Conservation (phyloP, 2,113 vertebrate genomes). For the Nothoprocta perdicaria region DNA sequence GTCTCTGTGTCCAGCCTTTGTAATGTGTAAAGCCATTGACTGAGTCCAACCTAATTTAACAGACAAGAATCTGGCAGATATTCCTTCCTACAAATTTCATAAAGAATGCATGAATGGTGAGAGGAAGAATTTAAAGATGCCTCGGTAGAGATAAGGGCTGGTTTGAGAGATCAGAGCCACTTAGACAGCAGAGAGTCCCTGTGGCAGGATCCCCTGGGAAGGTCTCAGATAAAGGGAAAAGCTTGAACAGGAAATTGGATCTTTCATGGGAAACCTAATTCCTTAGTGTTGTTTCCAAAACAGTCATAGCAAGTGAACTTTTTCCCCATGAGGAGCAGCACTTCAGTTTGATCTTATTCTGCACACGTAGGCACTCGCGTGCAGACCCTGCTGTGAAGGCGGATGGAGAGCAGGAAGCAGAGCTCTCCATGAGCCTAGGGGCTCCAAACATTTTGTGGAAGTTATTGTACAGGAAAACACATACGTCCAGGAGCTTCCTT, state of each 20-base stretch:
- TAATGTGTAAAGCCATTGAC: no score
- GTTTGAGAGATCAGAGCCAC: not conserved
- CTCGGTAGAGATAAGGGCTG: not conserved
- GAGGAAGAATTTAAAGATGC: not conserved
- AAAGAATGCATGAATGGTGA: not conserved
- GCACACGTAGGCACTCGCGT: not conserved
- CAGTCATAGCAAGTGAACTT: not conserved
- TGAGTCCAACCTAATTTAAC: not conserved
- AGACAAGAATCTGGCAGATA: not conserved
- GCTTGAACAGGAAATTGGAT: not conserved
- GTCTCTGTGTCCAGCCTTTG: no score
- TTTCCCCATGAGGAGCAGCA: not conserved
- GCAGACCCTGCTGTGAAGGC: not conserved
- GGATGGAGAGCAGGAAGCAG: not conserved
- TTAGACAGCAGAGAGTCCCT: not conserved
- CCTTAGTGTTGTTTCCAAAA: not conserved
- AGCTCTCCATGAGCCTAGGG: not conserved
- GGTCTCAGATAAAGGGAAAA: not conserved
- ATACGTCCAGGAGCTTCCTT: not conserved
- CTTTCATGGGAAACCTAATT: not conserved
- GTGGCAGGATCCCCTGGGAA: not conserved
- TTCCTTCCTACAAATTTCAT: not conserved
- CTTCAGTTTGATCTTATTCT: not conserved
- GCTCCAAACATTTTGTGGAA: not conserved
- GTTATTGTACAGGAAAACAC: not conserved